These are phyloP conservation scores for Caranx melampygus DNA, from an alignment of 2,113 vertebrate genomes.

Conservation along the genomic window DNA sequence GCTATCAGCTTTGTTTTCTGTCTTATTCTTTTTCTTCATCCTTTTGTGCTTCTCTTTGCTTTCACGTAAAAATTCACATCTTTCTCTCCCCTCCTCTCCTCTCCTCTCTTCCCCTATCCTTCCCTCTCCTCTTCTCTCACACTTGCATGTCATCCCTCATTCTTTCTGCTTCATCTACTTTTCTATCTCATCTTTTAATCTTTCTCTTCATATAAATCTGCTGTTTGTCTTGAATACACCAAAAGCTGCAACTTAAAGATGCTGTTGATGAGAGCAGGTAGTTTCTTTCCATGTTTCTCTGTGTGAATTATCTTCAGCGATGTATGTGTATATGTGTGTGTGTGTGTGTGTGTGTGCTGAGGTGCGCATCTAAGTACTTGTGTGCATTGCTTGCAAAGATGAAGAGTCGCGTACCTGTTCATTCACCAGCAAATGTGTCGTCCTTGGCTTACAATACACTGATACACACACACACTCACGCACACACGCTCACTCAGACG, in stretches of 20 bases:
- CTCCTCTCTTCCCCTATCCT: not conserved
- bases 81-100: conserved; percentile 30
- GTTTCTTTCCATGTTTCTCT: conserved; percentile 21
- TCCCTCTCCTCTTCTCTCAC: conserved; percentile 7
- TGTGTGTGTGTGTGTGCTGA: conserved; percentile 9
- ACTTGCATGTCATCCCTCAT: not conserved
- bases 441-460: conserved; percentile 52
- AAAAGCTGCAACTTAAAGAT: conserved; percentile 26
- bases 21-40: conserved; percentile 34
- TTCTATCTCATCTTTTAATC: not conserved
- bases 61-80: not conserved
- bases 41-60: not conserved
- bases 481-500: conserved; percentile 2
- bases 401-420: conserved; percentile 53
- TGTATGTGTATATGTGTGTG: not conserved
- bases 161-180: conserved; percentile 34
- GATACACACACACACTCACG: conserved; percentile 10
- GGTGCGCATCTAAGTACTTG: conserved; percentile 24
- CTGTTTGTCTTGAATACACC: not conserved
- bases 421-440: conserved; percentile 44
- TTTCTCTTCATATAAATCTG: not conserved
- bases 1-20: conserved; percentile 28
- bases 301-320: not conserved
- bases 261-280: conserved; percentile 4
- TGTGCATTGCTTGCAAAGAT: conserved; percentile 12